These are phyloP conservation scores for Lepus oiostolus DNA, from an alignment of 2,797 vertebrate genomes.

Conservation along the genomic window DNA sequence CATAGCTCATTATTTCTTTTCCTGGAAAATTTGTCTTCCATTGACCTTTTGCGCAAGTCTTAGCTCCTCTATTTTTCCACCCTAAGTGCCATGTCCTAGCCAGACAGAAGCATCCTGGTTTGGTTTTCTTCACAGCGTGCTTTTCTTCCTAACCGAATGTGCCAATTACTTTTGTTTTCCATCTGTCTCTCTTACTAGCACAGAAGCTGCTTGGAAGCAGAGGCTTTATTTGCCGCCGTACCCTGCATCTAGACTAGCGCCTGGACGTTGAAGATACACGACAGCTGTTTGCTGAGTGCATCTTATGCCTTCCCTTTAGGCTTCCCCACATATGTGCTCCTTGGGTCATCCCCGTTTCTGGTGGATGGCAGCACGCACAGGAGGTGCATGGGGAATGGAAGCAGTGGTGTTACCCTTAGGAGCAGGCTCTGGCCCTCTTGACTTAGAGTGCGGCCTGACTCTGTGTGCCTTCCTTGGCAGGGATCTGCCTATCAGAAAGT, in stretches of 20 bases:
- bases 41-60: neutral
- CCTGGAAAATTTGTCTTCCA: neutral
- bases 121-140: neutral
- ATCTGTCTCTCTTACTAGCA: neutral
- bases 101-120: neutral
- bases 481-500: neutral
- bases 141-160: constrained; percentile 12
- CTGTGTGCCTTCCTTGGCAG: neutral
- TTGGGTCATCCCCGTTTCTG: neutral
- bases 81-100: neutral
- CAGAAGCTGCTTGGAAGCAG: constrained; percentile 26
- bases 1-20: neutral
- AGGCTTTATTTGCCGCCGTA: neutral
- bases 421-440: neutral
- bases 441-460: neutral
- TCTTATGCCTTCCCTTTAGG: neutral
- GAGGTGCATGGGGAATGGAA: constrained; percentile 7
- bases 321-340: neutral
- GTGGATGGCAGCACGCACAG: neutral
- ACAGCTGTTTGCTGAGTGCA: neutral
- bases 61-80: neutral
- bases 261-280: neutral
- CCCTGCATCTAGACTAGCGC: neutral
- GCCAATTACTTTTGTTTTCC: neutral
- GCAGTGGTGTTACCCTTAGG: neutral